Evolutionary conservation across 2,888 invertebrate species (phyloP).

Genomic region (Tetragonula carbonaria): DNA sequence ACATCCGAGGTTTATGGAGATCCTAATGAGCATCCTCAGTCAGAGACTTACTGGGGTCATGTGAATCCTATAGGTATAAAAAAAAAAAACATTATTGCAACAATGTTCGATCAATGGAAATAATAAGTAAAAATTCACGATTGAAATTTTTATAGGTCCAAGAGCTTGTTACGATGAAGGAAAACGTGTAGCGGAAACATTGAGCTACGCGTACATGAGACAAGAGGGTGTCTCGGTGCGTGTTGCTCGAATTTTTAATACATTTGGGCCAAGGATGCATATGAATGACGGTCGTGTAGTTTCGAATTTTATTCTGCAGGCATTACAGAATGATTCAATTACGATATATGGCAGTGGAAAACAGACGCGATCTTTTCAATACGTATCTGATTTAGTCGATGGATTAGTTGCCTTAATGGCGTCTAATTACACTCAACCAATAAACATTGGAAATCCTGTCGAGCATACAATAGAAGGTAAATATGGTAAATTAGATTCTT

Average conservation of each 20-base stretch:
- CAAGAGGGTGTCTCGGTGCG: conserved; percentile 98
- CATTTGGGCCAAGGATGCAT: conserved; percentile 99
- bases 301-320: conserved; percentile 99
- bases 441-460: conserved; percentile 99
- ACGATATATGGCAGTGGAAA: conserved; percentile 95
- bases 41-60: conserved; percentile 99
- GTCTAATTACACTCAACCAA: conserved; percentile 95
- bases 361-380: conserved; percentile 98
- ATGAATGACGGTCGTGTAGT: conserved; percentile 99
- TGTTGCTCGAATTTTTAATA: conserved; percentile 99
- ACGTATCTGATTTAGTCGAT: conserved; percentile 98
- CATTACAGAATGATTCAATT: conserved; percentile 96
- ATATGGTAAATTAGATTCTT: conserved; percentile 14
- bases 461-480: conserved; percentile 97
- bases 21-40: conserved; percentile 98
- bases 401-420: conserved; percentile 97
- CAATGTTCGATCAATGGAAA: not conserved
- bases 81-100: not conserved
- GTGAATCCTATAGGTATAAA: conserved; percentile 96
- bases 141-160: conserved; percentile 86
- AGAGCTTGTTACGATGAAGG: conserved; percentile 99
- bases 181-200: conserved; percentile 98
- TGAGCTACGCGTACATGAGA: conserved; percentile 98
- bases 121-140: not conserved
- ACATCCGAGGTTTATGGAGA: conserved; percentile 99